phyloP scores from a whole-genome alignment of 2,888 invertebrate species.

The Notodonta ziczac region DNA sequence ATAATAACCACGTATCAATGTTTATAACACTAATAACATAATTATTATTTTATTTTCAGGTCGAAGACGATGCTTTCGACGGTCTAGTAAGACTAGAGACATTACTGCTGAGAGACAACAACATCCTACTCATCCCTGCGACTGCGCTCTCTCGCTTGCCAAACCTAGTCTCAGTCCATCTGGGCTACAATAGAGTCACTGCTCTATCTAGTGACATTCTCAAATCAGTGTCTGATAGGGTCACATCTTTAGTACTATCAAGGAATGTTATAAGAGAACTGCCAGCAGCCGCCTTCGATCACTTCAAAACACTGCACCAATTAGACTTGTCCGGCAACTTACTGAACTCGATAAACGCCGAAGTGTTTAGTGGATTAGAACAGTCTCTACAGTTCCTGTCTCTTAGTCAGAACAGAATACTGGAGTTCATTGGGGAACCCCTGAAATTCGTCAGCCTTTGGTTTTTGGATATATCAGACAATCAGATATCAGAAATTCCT shows the following conservation, averaged over 20 bases:
- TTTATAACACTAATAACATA: no score
- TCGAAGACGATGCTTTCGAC: conserved; percentile 95
- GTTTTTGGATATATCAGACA: conserved; percentile 91
- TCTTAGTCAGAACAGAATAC: conserved; percentile 90
- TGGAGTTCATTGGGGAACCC: conserved; percentile 87
- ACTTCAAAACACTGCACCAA: conserved; percentile 88
- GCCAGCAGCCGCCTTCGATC: conserved; percentile 91
- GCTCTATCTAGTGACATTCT: conserved; percentile 92
- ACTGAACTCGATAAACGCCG: conserved; percentile 87
- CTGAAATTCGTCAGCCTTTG: conserved; percentile 86
- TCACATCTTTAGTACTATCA: conserved; percentile 90
- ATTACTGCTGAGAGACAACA: conserved; percentile 93
- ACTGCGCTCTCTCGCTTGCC: conserved; percentile 92
- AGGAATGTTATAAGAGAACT: conserved; percentile 95
- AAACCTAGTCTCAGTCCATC: conserved; percentile 88
- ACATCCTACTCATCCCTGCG: conserved; percentile 93
- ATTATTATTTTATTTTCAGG: conserved; percentile 75
- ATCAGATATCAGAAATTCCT: conserved; percentile 89
- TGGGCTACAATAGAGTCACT: conserved; percentile 94
- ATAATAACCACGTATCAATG: neutral
- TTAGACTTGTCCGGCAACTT: conserved; percentile 93
- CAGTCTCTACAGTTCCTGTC: conserved; percentile 88
- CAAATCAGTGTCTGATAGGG: conserved; percentile 88
- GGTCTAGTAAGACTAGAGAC: conserved; percentile 91
- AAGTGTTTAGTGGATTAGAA: conserved; percentile 91